These are phyloP conservation scores for Berghia stephanieae DNA, from an alignment of 1,140 invertebrate species.

Conservation along the genomic window DNA sequence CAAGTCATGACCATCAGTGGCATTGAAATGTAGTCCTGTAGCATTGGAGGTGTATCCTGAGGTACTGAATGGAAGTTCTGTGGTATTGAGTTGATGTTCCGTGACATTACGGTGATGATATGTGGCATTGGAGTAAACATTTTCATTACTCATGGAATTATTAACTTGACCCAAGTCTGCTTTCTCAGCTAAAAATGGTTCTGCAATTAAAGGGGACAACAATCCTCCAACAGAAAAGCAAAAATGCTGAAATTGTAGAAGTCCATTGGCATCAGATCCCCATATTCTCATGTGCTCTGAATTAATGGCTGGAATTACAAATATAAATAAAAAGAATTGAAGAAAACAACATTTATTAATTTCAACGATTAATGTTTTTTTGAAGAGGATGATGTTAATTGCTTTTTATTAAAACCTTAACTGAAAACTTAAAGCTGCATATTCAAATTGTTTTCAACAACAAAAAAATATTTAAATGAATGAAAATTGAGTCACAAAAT, in stretches of 20 bases:
- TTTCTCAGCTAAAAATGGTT: constrained; percentile 42
- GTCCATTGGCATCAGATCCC: constrained; percentile 60
- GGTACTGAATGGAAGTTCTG: neutral
- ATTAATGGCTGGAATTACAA: constrained; percentile 63
- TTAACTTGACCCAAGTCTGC: too few species aligned
- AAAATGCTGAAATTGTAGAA: constrained; percentile 46
- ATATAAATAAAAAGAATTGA: neutral
- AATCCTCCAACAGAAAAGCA: constrained; percentile 46
- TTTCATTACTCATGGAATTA: too few species aligned
- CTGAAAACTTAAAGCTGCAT: too few species aligned
- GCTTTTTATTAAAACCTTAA: too few species aligned
- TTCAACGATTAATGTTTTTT: neutral
- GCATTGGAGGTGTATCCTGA: neutral
- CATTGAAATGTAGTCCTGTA: neutral
- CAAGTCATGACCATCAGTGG: neutral
- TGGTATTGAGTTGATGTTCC: neutral
- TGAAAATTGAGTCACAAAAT: too few species aligned
- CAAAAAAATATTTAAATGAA: too few species aligned
- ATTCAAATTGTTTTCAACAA: too few species aligned
- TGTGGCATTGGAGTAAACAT: too few species aligned
- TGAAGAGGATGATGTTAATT: too few species aligned
- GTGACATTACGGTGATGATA: neutral
- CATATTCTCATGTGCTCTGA: constrained; percentile 67
- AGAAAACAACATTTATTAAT: neutral
- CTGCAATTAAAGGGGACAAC: constrained; percentile 43